Evolutionary conservation across 2,113 vertebrate genomes (phyloP).

Genomic region (Notiomystis cincta): DNA sequence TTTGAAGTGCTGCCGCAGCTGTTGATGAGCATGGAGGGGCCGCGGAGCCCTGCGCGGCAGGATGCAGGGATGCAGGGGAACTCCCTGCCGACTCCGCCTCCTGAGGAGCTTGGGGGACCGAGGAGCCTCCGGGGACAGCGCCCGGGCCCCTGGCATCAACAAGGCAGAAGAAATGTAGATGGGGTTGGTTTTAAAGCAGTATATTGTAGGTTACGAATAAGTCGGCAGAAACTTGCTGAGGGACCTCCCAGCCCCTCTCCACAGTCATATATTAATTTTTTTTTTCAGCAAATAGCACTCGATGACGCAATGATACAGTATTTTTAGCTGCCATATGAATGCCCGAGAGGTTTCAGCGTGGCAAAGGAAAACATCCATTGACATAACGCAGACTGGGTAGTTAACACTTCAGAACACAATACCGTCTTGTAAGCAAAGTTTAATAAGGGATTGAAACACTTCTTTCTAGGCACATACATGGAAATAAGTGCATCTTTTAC

Average conservation of each 20-base stretch:
- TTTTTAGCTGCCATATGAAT: not conserved
- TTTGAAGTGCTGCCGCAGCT: not conserved
- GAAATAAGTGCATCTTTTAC: slow-evolving; percentile 30
- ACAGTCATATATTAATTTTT: not conserved
- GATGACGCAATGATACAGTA: not conserved
- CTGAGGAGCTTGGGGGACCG: not conserved
- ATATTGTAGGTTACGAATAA: not conserved
- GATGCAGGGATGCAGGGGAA: not conserved
- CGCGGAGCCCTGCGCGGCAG: not conserved
- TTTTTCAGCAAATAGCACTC: not conserved
- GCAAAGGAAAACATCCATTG: not conserved
- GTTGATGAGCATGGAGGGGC: fast-evolving
- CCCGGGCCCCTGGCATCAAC: not conserved
- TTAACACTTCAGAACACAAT: slow-evolving; percentile 7
- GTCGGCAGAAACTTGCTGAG: not conserved
- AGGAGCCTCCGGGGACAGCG: not conserved
- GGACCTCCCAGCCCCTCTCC: not conserved
- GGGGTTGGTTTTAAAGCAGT: not conserved
- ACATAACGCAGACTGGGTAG: not conserved
- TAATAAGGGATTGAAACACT: slow-evolving; percentile 55
- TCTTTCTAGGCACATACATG: slow-evolving; percentile 55
- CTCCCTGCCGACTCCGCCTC: not conserved
- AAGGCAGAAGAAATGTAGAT: not conserved
- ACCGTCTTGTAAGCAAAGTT: slow-evolving; percentile 22
- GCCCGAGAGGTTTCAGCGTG: not conserved